Evolutionary conservation across 1,140 invertebrate genomes (phyloP), one percentile per base, ranked within the genome.

Genomic region (Chironomus tepperi): DNA sequence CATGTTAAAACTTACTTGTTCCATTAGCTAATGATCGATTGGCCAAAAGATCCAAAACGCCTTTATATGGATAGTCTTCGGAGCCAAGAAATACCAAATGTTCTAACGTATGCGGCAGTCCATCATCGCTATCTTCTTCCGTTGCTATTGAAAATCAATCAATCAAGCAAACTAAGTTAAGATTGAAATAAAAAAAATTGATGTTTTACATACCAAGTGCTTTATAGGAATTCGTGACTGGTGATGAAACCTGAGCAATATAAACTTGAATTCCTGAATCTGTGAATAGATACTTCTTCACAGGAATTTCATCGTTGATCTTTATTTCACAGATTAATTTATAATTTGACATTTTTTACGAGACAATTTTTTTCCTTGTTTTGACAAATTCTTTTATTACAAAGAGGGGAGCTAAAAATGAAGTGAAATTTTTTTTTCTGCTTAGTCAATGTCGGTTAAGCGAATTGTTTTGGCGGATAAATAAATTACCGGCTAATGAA

Each of bases 31-130:
- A 84, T 79, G 94, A 96, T 42, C 94, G 86, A 81, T 95, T 96
- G 7, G 95, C 94, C 67, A 96, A 81, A 24, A 96, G 83, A 83
- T 97, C 95, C 65, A 97, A 83, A 73, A 96, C 88, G 12, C 95
- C 94, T 84, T 94, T 93, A 78, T 93, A 97, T 0, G 95, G 96
- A 83, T 95, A 97, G 0, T 91, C 85, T 81, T 96, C 89, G 79
- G 93, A 95, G 1, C 95, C 95, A 79, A 97, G 84, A 83, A 97
- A 97, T 18, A 97, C 88, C 7, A 97, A 85, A 84, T 98, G 95
- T 80, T 97, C 95, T 81, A 97, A 83, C 12, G 95, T 97, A 80
- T 97, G 95, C 0, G 95, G 95, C 57, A 97, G 80, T 3, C 95
- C 95, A 86, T 97, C 94, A 84, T 97, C 93, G 83, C 95, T 93